These are phyloP conservation scores for Tetanocera ferruginea DNA, from an alignment of 2,888 invertebrate species.

Conservation along the genomic window DNA sequence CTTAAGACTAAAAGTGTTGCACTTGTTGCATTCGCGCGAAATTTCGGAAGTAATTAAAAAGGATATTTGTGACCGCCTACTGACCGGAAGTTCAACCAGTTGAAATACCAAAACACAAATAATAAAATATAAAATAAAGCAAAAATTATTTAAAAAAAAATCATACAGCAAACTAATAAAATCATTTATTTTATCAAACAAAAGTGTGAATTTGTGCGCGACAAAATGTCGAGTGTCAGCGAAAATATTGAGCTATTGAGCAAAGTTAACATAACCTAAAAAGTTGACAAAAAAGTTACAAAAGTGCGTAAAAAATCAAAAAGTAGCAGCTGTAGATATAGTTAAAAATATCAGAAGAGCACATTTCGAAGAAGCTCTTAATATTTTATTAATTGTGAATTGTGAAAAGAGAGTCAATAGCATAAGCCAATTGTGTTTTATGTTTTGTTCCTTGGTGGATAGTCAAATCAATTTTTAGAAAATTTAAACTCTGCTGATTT, in stretches of 20 bases:
- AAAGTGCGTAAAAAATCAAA: too few relatives aligned
- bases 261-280: constrained; percentile 58
- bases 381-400: too few relatives aligned
- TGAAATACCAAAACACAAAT: neutral
- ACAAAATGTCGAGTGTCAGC: constrained; percentile 20
- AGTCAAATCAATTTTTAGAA: neutral
- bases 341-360: too few relatives aligned
- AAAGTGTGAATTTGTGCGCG: constrained; percentile 2
- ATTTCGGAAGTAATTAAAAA: neutral
- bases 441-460: neutral
- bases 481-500: neutral
- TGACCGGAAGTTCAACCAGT: neutral
- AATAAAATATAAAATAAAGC: neutral
- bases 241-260: constrained; percentile 54
- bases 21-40: constrained; percentile 63
- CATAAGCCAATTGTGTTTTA: neutral
- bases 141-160: neutral
- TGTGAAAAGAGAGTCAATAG: too few relatives aligned
- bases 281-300: neutral
- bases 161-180: neutral
- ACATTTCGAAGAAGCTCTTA: too few relatives aligned
- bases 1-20: constrained; percentile 56
- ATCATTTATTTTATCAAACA: neutral
- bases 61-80: neutral
- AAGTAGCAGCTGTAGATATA: too few relatives aligned